Evolutionary conservation across 2,888 invertebrate genomes (phyloP).

Genomic region (Caenorhabditis macrosperma): DNA sequence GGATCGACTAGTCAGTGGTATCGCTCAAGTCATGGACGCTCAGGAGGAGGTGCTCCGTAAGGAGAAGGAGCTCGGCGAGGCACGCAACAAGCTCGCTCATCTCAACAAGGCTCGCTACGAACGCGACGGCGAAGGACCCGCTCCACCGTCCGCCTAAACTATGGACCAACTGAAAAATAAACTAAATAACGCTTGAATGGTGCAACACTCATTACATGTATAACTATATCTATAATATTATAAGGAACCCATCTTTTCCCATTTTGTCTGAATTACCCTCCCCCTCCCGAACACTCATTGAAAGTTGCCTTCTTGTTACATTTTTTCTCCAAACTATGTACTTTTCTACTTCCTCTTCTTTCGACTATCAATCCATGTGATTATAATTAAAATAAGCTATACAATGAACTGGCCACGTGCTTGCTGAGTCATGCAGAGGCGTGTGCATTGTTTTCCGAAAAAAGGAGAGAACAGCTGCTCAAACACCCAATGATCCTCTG

Average conservation of each 20-base stretch:
- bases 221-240: slow-evolving; percentile 13
- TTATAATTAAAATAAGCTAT: not conserved
- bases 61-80: slow-evolving; percentile 90
- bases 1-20: slow-evolving; percentile 88
- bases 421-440: not conserved
- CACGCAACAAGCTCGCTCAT: slow-evolving; percentile 90
- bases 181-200: slow-evolving; percentile 14
- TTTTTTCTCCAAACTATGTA: slow-evolving; percentile 5
- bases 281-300: not conserved
- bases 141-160: not conserved
- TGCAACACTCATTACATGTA: slow-evolving; percentile 51
- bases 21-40: slow-evolving; percentile 80
- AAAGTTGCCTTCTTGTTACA: slow-evolving; percentile 37
- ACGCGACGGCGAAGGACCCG: slow-evolving; percentile 19
- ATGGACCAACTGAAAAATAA: not conserved
- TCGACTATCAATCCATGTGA: not conserved
- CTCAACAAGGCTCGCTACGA: slow-evolving; percentile 94
- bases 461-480: slow-evolving; percentile 8
- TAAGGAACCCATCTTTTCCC: not conserved
- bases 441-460: not conserved
- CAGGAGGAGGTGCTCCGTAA: slow-evolving; percentile 88
- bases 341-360: not conserved
- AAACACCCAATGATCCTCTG: not conserved
- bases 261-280: not conserved
- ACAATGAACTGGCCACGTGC: not conserved